Evolutionary conservation across 2,888 invertebrate species (phyloP).

Genomic region (Brachypalpus laphriformis): DNA sequence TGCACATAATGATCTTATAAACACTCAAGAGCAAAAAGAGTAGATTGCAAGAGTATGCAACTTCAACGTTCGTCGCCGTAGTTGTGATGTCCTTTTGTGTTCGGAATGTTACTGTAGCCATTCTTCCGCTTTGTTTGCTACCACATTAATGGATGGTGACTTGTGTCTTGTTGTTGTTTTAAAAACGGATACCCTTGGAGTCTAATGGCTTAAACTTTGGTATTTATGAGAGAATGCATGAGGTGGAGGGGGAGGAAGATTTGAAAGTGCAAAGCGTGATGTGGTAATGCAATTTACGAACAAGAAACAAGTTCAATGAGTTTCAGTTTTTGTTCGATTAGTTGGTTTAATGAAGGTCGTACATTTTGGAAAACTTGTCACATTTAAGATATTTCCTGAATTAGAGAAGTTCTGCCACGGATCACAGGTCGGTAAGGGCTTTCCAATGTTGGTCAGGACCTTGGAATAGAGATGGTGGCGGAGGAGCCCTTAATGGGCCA

Average conservation of each 20-base stretch:
- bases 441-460: too few species aligned
- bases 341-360: too few species aligned
- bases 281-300: slow-evolving; percentile 25
- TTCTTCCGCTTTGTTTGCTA: slow-evolving; percentile 51
- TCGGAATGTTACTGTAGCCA: slow-evolving; percentile 17
- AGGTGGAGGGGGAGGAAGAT: neutral
- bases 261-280: slow-evolving; percentile 8
- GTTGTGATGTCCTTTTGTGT: slow-evolving; percentile 19
- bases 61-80: neutral
- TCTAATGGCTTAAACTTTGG: slow-evolving; percentile 49
- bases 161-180: neutral
- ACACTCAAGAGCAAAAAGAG: slow-evolving; percentile 16
- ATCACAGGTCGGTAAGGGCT: too few species aligned
- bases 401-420: too few species aligned
- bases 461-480: too few species aligned
- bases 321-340: neutral
- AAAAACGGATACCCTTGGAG: slow-evolving; percentile 2
- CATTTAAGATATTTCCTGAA: too few species aligned
- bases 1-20: slow-evolving; percentile 47
- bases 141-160: slow-evolving; percentile 31
- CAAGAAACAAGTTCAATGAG: neutral
- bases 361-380: too few species aligned
- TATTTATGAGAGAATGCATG: slow-evolving; percentile 17
- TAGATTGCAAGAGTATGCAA: slow-evolving; percentile 8
- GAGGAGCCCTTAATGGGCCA: too few species aligned